Base-by-base conservation (phyloP, 2,888 invertebrate species). In the Pristionchus entomophagus region DNA sequence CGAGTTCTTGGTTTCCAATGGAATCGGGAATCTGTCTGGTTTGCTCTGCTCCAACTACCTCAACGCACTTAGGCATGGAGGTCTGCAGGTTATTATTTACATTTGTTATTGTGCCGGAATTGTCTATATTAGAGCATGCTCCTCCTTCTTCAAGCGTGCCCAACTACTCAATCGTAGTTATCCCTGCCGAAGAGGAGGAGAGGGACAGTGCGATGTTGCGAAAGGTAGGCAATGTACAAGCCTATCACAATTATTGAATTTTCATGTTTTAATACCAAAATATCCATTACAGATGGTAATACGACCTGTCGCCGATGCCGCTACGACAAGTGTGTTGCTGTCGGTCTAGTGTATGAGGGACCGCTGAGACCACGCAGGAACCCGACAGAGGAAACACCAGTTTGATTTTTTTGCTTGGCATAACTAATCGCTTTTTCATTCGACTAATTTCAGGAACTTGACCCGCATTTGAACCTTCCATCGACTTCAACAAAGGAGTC, bases 61-160 rank as follows among this genome's bases (percentile, higher is more conserved):
- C 73, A 0, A 73, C 19, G 22, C 73, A 73, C 32, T 73, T 73
- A n/a, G 73, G 73, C 73, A 73, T 65, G 65, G 65, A 65, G 19
- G 6, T 19, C 1, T 65, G 65, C 65, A 65, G 65, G 65, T 65
- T 32, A 32, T 29, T 26, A 6, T 5, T 6, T 10, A 10, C 6
- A 10, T 45, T 45, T 14, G 14, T 10, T 45, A 45, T 10, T 45
- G 6, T 45, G 6, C 14, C 6, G 14, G 14, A 62, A 29, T 8
- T 14, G 6, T 62, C 19, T 3, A 1, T 73, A n/a, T 14, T 45
- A 73, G 73, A 26, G 73, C 73, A 6, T 73, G 73, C 32, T 73
- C 73, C 6, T 73, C 73, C 10, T 73, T 73, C 73, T 73, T 73
- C 73, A 73, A 73, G 41, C 73, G 73, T 14, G 73, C 26, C 45